phyloP scores from a whole-genome alignment of 2,888 invertebrate genomes.

The Troilus luridus region DNA sequence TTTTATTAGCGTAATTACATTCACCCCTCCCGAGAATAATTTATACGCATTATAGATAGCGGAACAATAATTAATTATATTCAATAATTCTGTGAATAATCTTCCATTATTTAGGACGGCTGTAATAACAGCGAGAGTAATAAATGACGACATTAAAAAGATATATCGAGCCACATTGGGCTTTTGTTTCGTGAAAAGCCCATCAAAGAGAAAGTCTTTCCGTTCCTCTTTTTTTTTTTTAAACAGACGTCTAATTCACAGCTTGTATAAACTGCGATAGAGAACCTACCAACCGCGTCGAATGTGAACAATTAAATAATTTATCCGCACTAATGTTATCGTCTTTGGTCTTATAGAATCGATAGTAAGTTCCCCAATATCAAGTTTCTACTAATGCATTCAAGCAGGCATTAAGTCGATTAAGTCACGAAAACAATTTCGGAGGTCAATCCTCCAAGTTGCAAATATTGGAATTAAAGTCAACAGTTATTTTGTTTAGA shows the following conservation, averaged over 20 bases:
- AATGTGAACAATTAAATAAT: neutral
- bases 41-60: neutral
- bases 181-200: conserved; percentile 40
- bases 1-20: neutral
- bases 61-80: neutral
- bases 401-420: neutral
- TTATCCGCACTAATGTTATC: neutral
- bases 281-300: neutral
- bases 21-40: neutral
- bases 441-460: conserved; percentile 11
- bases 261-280: neutral
- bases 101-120: conserved; percentile 1
- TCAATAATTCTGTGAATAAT: neutral
- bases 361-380: neutral
- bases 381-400: neutral
- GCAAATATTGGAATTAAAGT: conserved; percentile 7
- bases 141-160: conserved; percentile 12
- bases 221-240: conserved; percentile 8
- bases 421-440: conserved; percentile 7
- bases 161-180: conserved; percentile 12
- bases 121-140: neutral
- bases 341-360: neutral
- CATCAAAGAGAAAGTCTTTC: conserved; percentile 49
- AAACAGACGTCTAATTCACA: neutral
- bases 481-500: neutral